These are phyloP conservation scores for Oncopeltus fasciatus DNA, from an alignment of 1,140 invertebrate species.

Conservation along the genomic window DNA sequence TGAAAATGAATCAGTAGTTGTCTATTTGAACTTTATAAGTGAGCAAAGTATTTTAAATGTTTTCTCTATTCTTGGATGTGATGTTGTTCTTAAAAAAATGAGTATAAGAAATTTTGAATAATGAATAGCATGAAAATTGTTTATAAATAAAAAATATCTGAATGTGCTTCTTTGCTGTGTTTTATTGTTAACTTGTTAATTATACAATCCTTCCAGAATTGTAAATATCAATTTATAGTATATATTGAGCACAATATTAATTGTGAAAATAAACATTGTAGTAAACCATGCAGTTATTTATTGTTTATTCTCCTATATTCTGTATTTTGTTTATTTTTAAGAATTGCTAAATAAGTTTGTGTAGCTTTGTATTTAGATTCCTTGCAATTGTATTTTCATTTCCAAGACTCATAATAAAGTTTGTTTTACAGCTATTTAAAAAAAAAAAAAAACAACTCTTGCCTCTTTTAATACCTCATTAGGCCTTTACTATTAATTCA, in stretches of 20 bases:
- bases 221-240: slow-evolving; percentile 4
- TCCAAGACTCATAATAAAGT: no score
- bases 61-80: background rate
- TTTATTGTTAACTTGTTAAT: background rate
- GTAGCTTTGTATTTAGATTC: no score
- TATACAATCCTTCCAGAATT: slow-evolving; percentile 4
- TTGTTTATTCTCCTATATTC: background rate
- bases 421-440: no score
- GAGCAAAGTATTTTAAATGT: background rate
- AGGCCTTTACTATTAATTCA: no score
- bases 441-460: no score
- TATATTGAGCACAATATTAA: slow-evolving; percentile 1
- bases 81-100: background rate
- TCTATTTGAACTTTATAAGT: background rate
- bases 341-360: no score
- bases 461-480: no score
- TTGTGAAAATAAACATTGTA: background rate
- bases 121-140: no score
- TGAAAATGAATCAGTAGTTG: background rate
- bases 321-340: no score
- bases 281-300: background rate
- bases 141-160: no score
- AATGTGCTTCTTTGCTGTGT: background rate
- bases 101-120: no score
- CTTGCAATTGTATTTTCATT: no score